Conservation (phyloP, 2,888 invertebrate genomes). For the Dasysyrphus albostriatus region DNA sequence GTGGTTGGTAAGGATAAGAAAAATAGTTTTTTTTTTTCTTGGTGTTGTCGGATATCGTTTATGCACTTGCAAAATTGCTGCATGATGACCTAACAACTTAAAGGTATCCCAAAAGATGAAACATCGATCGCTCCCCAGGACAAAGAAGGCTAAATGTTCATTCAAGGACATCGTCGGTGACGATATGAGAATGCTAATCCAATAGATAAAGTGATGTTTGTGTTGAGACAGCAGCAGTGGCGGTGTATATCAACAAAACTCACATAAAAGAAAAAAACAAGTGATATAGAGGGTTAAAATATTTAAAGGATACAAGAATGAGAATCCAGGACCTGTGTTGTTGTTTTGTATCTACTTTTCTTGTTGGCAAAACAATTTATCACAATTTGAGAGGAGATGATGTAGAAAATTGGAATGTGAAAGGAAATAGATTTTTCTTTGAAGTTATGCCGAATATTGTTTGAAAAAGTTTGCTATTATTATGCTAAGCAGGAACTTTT, state of each 20-base stretch:
- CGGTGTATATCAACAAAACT: conserved; percentile 1
- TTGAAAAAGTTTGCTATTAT: neutral
- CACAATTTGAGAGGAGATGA: conserved; percentile 36
- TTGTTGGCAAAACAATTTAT: conserved; percentile 56
- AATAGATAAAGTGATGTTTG: conserved; percentile 35
- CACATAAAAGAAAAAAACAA: conserved; percentile 24
- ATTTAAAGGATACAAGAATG: conserved; percentile 12
- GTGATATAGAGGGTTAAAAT: neutral
- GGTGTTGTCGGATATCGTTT: conserved; percentile 55
- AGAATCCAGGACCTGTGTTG: neutral
- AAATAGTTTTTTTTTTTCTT: conserved; percentile 11
- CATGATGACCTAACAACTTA: conserved; percentile 42
- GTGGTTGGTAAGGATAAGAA: conserved; percentile 38
- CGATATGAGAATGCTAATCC: conserved; percentile 54
- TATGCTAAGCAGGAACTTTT: neutral
- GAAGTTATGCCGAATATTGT: conserved; percentile 10
- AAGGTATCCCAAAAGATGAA: conserved; percentile 63
- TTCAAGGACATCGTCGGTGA: conserved; percentile 31
- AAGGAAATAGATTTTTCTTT: conserved; percentile 19
- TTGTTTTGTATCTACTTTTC: neutral
- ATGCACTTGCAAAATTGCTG: conserved; percentile 67
- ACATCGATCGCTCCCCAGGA: conserved; percentile 5
- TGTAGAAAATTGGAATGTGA: conserved; percentile 43
- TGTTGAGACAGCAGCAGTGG: neutral
- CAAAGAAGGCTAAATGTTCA: conserved; percentile 26